Conservation (phyloP, 2,797 vertebrate genomes). For the Limosa lapponica region DNA sequence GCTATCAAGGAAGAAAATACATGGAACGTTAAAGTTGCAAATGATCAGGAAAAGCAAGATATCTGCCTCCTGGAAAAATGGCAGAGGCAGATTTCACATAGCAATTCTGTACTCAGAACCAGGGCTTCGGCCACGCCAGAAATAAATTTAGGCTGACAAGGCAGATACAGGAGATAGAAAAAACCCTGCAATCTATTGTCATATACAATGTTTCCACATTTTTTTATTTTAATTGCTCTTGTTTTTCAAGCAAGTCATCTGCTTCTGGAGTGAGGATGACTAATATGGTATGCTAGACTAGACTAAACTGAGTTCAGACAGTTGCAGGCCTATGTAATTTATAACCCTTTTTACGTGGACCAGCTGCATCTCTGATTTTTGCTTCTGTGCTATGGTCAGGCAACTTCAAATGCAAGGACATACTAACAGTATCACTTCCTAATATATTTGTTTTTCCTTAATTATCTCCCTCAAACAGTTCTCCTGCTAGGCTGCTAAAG, state of each 20-base stretch:
- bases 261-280: background rate
- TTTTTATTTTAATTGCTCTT: background rate
- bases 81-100: background rate
- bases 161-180: background rate
- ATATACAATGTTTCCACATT: background rate
- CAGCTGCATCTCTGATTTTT: background rate
- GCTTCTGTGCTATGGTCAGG: background rate
- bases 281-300: background rate
- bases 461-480: background rate
- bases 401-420: background rate
- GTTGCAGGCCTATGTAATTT: background rate
- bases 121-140: rapidly evolving
- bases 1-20: background rate
- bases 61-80: background rate
- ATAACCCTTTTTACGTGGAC: background rate
- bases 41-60: background rate
- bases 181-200: background rate
- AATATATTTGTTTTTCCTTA: background rate
- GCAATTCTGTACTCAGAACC: background rate
- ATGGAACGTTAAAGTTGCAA: background rate
- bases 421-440: background rate
- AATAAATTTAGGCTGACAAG: background rate
- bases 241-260: background rate
- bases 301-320: background rate
- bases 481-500: background rate